A percentile compares a stretch with the other conserved stretches of the same genome.
phyloP scores from a whole-genome alignment of 2,888 invertebrate species.

The Pimpla rufipes region DNA sequence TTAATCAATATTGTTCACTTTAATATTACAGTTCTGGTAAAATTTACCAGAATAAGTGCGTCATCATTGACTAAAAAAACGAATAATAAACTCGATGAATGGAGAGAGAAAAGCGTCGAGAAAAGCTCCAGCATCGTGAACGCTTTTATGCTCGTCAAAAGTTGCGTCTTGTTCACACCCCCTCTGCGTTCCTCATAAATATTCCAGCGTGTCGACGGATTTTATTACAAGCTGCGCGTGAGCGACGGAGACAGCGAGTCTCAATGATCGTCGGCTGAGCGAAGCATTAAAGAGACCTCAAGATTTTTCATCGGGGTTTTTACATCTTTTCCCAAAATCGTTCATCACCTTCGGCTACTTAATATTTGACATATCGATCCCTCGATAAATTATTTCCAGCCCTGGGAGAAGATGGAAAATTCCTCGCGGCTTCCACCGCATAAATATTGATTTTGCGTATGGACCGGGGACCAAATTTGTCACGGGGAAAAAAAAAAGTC shows the following conservation, averaged over 20 bases:
- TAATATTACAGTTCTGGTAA: neutral
- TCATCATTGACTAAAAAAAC: slow-evolving; percentile 17
- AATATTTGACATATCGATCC: too few species aligned
- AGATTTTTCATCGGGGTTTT: slow-evolving; percentile 7
- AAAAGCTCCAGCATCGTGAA: neutral
- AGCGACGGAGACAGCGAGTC: neutral
- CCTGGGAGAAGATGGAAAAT: too few species aligned
- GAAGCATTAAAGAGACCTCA: neutral
- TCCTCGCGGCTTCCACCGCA: too few species aligned
- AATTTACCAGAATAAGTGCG: neutral
- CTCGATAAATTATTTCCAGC: too few species aligned
- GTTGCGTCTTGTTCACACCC: neutral
- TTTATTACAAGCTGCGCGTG: slow-evolving; percentile 16
- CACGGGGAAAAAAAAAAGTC: too few species aligned
- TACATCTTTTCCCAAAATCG: neutral
- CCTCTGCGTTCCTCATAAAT: slow-evolving; percentile 18
- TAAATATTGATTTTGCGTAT: too few species aligned
- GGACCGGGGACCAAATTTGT: too few species aligned
- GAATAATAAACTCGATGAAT: neutral
- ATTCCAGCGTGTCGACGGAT: slow-evolving; percentile 18
- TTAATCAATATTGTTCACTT: too few species aligned
- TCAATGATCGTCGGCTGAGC: neutral
- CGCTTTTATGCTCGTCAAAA: slow-evolving; percentile 16
- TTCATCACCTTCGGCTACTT: too few species aligned
- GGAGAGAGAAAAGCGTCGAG: neutral